Evolutionary conservation across 2,113 vertebrate species (phyloP), one percentile per base, ranked within the genome.

Genomic region (Meleagris gallopavo): DNA sequence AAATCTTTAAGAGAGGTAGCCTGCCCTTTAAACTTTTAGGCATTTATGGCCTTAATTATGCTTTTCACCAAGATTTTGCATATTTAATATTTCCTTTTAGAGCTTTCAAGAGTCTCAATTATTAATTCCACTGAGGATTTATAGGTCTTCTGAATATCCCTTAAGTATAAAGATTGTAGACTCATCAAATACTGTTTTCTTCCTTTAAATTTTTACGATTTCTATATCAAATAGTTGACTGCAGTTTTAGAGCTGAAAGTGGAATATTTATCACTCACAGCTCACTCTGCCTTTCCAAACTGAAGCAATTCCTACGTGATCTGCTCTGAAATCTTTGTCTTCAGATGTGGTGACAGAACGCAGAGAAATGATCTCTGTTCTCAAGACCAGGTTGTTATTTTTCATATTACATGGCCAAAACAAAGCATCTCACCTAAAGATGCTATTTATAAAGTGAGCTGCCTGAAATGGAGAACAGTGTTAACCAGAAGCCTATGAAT

Each of bases 401-500:
- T 89, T 91, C 64, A 79, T 90, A 48, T 16, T 48, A 24, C 32
- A 12, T 55, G 65, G 41, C 81, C 61, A 32, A 93, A 97, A 73
- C 92, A 89, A 65, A 71, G 79, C 92, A 75, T 95, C 96, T 91
- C 77, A 93, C 93, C 86, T 66, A 88, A 84, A 96, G 84, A 97
- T 91, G 72, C 96, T 97, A 58, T 97, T 97, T 97, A 86, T 97
- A 96, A 89, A 96, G 89, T 92, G 88, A 97, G 62, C 82, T 89
- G 93, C 94, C 93, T 94, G 91, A 94, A 87, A 82, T 83, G 86
- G 92, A 93, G 95, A 94, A 36, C 38, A 96, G 96, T 90, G 95
- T 97, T 97, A 97, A 97, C 95, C 97, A 97, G 97, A 93, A 98
- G 95, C 94, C 96, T 86, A 98, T 98, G 94, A 98, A 98, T 98